phyloP scores from a whole-genome alignment of 2,797 vertebrate genomes.

The Gymnodraco acuticeps region DNA sequence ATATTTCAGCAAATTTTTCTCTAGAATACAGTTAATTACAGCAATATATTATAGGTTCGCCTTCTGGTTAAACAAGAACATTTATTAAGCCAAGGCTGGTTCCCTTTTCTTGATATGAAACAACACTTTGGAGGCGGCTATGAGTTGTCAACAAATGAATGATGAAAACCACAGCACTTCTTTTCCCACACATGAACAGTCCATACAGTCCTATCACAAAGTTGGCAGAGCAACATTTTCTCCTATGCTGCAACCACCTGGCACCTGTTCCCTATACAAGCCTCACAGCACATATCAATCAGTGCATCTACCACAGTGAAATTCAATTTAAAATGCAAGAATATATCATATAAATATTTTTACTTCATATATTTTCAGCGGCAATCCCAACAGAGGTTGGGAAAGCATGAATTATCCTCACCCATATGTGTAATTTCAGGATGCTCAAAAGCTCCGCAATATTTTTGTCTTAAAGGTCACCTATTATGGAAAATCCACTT shows the following conservation, averaged over 20 bases:
- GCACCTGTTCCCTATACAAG: constrained; percentile 10
- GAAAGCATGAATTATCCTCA: constrained; percentile 7
- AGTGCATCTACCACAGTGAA: constrained; percentile 1
- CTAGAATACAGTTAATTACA: constrained; percentile 6
- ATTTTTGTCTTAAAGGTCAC: not conserved
- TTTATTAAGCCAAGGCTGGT: constrained; percentile 11
- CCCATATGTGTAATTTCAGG: not conserved
- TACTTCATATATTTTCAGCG: constrained; percentile 19
- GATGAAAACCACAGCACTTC: not conserved
- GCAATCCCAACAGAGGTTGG: constrained; percentile 1
- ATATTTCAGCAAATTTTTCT: constrained; percentile 8
- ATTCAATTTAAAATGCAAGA: constrained; percentile 17
- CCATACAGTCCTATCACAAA: not conserved
- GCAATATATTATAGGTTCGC: not conserved
- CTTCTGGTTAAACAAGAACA: constrained; percentile 1
- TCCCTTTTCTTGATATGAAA: constrained; percentile 3
- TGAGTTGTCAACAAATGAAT: constrained; percentile 24
- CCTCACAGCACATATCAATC: constrained; percentile 15
- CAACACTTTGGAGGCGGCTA: not conserved
- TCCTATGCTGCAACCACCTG: constrained; percentile 7
- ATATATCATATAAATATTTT: constrained; percentile 1
- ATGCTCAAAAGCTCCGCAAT: not conserved
- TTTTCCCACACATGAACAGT: not conserved
- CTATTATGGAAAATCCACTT: too few species aligned
- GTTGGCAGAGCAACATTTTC: constrained; percentile 10